Conservation (phyloP, 2,888 invertebrate species). For the Cerceris rybyensis region DNA sequence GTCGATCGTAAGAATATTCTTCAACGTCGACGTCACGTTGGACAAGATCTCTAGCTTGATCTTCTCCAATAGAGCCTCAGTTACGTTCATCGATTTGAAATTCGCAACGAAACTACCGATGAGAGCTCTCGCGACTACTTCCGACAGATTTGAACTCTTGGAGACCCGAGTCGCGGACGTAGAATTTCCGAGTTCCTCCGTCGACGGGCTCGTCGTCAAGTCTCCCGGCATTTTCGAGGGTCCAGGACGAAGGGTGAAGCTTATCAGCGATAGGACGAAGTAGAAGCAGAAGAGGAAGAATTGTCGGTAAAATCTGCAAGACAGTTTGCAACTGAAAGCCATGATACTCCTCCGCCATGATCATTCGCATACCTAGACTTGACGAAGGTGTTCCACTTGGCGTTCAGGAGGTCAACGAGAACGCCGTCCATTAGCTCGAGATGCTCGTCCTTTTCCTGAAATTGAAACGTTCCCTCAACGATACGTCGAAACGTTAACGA, state of each 20-base stretch:
- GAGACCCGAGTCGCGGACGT: conserved; percentile 49
- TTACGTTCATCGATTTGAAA: conserved; percentile 63
- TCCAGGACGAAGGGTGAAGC: conserved; percentile 95
- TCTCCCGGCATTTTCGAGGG: conserved; percentile 80
- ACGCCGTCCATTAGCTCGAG: conserved; percentile 97
- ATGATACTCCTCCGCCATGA: background rate
- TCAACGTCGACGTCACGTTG: conserved; percentile 69
- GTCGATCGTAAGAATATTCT: conserved; percentile 55
- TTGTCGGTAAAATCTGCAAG: conserved; percentile 93
- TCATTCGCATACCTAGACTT: conserved; percentile 85
- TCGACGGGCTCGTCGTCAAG: conserved; percentile 11
- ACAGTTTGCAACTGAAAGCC: background rate
- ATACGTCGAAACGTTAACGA: background rate
- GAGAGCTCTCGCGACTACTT: conserved; percentile 68
- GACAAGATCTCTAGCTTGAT: conserved; percentile 68
- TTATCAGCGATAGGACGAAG: conserved; percentile 93
- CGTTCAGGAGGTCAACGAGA: conserved; percentile 94
- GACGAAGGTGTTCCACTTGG: conserved; percentile 99
- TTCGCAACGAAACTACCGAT: conserved; percentile 66
- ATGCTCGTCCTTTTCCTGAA: conserved; percentile 96
- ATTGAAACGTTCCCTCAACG: conserved; percentile 50
- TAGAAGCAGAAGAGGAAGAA: conserved; percentile 95
- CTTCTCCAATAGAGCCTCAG: conserved; percentile 59
- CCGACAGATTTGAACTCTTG: conserved; percentile 57
- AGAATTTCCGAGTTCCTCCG: conserved; percentile 44